phyloP scores from a whole-genome alignment of 53 echinoderm and acorn worm genomes.

The Temnopleurus reevesii region DNA sequence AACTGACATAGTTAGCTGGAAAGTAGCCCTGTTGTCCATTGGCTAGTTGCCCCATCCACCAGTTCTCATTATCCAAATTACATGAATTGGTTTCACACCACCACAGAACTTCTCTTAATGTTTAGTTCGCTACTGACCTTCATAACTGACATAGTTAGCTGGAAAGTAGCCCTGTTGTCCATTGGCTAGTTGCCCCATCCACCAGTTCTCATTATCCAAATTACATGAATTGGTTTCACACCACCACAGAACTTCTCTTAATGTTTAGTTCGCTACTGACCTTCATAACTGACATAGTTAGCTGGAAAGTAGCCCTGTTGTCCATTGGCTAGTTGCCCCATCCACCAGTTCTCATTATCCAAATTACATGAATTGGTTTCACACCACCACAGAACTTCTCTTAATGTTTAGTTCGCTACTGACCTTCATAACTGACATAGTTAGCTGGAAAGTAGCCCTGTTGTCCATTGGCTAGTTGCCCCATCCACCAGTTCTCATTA shows the following conservation, averaged over 20 bases:
- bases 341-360: slow-evolving; percentile 99
- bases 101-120: no score
- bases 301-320: slow-evolving; percentile 98
- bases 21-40: slow-evolving; percentile 98
- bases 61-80: slow-evolving; percentile 98
- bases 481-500: slow-evolving; percentile 99
- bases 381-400: no score
- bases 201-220: slow-evolving; percentile 99
- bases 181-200: slow-evolving; percentile 94
- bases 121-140: slow-evolving; percentile 63
- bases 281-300: slow-evolving; percentile 87
- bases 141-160: slow-evolving; percentile 87
- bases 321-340: slow-evolving; percentile 90
- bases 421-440: slow-evolving; percentile 83
- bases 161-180: slow-evolving; percentile 98
- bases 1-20: slow-evolving; percentile 91
- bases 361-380: no score
- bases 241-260: no score
- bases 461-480: slow-evolving; percentile 82
- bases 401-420: no score
- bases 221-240: no score
- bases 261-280: no score
- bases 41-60: slow-evolving; percentile 98
- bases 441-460: slow-evolving; percentile 99
- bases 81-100: no score